These are phyloP conservation scores for Drosophila prostipennis DNA, from an alignment of 2,888 invertebrate species.

Conservation along the genomic window DNA sequence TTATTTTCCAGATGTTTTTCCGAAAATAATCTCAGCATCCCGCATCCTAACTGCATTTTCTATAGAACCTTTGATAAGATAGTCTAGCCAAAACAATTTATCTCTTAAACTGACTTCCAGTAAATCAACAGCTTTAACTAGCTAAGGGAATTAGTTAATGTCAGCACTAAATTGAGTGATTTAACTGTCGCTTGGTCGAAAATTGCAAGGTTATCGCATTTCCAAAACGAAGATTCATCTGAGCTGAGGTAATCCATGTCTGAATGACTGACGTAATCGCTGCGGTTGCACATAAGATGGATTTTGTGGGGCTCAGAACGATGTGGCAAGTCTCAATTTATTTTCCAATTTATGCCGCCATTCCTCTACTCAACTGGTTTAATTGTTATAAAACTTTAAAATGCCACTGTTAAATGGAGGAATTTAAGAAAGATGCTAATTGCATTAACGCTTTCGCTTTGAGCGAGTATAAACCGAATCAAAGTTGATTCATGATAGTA, in stretches of 20 bases:
- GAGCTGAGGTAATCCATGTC: conserved; percentile 21
- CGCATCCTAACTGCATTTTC: neutral
- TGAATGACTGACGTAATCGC: conserved; percentile 30
- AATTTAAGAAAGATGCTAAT: conserved; percentile 32
- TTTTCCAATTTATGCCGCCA: conserved; percentile 2
- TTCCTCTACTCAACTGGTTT: neutral
- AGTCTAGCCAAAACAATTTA: neutral
- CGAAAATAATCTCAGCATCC: neutral
- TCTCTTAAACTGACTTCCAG: neutral
- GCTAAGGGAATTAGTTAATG: conserved; percentile 2
- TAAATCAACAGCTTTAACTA: conserved; percentile 12
- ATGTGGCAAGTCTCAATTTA: conserved; percentile 9
- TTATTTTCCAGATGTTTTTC: neutral
- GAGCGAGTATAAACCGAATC: conserved; percentile 34
- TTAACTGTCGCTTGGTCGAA: conserved; percentile 1
- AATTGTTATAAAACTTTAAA: neutral
- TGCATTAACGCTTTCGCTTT: conserved; percentile 26
- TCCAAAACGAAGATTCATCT: conserved; percentile 20
- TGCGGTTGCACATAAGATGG: conserved; percentile 19
- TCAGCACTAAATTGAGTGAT: conserved; percentile 7
- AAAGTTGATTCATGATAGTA: conserved; percentile 24
- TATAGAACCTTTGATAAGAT: conserved; percentile 12
- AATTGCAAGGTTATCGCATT: conserved; percentile 13
- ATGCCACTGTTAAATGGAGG: neutral
- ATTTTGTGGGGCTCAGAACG: neutral